phyloP scores from a whole-genome alignment of 2,113 vertebrate species.

The Chionis minor region DNA sequence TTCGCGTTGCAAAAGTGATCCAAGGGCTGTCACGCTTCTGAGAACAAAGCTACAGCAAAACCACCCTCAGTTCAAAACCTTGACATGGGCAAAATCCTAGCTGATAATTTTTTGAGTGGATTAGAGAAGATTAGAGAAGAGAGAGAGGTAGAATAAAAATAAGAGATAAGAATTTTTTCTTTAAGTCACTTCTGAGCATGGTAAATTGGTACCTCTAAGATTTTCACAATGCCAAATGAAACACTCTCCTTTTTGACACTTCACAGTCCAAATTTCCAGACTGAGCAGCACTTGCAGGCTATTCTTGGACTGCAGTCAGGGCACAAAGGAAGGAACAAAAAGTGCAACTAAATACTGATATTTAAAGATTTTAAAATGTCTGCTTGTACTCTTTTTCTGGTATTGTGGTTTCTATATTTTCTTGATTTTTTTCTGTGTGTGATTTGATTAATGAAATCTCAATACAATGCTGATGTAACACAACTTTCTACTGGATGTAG shows the following conservation, averaged over 20 bases:
- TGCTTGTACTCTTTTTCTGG: not conserved
- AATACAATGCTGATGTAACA: not conserved
- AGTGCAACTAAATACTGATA: not conserved
- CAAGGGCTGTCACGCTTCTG: not conserved
- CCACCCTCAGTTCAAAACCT: conserved; percentile 44
- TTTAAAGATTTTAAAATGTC: not conserved
- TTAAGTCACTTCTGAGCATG: conserved; percentile 8
- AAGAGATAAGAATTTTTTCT: conserved; percentile 35
- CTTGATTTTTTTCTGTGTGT: not conserved
- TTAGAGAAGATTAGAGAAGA: conserved; percentile 50
- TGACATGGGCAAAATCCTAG: conserved; percentile 22
- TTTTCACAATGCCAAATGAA: conserved; percentile 22
- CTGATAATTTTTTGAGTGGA: conserved; percentile 59
- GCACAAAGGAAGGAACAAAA: not conserved
- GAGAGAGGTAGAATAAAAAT: conserved; percentile 47
- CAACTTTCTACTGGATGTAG: not conserved
- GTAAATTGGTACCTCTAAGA: conserved; percentile 33
- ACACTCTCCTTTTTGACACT: not conserved
- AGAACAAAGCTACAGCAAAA: conserved; percentile 53
- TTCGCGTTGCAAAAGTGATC: conserved; percentile 29
- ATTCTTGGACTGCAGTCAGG: not conserved
- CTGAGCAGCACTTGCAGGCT: not conserved
- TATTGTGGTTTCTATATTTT: not conserved
- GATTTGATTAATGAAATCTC: not conserved
- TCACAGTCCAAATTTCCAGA: not conserved